phyloP scores from a whole-genome alignment of 2,797 vertebrate genomes.

The Hozukius guyotensis region DNA sequence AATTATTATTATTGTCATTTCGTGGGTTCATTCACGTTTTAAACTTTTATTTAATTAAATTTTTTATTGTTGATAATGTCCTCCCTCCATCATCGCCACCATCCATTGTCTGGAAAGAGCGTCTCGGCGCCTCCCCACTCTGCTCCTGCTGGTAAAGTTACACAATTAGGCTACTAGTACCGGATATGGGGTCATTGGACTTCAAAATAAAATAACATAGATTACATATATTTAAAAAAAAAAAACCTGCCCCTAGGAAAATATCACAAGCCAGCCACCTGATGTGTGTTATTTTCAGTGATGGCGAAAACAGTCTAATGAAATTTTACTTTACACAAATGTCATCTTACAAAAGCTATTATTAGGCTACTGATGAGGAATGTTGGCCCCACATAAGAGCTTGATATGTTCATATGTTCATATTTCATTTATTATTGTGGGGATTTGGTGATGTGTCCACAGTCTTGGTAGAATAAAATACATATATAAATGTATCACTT shows the following conservation, averaged over 20 bases:
- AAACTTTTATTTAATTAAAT: not conserved
- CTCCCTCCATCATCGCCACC: not conserved
- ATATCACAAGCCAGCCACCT: not conserved
- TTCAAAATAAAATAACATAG: constrained; percentile 42
- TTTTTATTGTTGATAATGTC: not conserved
- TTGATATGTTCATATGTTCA: not conserved
- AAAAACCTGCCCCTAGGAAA: not conserved
- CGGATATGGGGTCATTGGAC: not conserved
- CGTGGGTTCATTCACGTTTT: accelerated
- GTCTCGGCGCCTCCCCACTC: not conserved
- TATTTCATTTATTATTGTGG: not conserved
- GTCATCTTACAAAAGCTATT: not conserved
- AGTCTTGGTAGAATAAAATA: not conserved
- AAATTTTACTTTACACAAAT: not conserved
- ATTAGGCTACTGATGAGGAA: not conserved
- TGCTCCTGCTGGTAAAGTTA: not conserved
- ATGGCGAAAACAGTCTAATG: not conserved
- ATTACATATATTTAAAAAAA: not conserved
- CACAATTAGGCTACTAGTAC: not conserved
- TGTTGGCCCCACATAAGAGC: not conserved
- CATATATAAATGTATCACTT: not conserved
- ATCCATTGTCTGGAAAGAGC: not conserved
- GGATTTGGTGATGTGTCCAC: not conserved
- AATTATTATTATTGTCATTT: not conserved
- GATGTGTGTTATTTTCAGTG: not conserved